Evolutionary conservation across 2,888 invertebrate genomes (phyloP).

Genomic region (Heliconius sara): DNA sequence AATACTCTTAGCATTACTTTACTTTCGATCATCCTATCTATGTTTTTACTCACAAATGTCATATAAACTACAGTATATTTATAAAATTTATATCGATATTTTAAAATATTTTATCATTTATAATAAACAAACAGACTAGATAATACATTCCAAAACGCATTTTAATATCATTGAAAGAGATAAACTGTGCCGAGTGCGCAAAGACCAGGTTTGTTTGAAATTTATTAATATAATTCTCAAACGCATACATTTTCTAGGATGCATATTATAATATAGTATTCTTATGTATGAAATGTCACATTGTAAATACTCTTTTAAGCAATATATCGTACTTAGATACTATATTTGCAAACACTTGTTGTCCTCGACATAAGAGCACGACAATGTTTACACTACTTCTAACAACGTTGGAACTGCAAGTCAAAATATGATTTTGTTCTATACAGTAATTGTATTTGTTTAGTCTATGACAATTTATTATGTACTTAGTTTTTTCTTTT

Average conservation of each 20-base stretch:
- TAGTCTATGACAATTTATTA: not conserved
- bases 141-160: not conserved
- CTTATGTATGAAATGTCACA: constrained; percentile 50
- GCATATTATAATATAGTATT: constrained; percentile 31
- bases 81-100: too few species aligned
- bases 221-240: not conserved
- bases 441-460: not conserved
- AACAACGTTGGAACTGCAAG: constrained; percentile 57
- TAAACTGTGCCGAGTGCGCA: not conserved
- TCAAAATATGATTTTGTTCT: constrained; percentile 26
- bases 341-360: constrained; percentile 59
- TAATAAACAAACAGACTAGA: not conserved
- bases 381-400: constrained; percentile 60
- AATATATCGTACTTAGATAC: constrained; percentile 49
- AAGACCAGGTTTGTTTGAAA: constrained; percentile 2
- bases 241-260: constrained; percentile 29
- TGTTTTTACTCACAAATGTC: too few species aligned
- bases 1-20: not conserved
- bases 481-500: not conserved
- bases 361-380: constrained; percentile 51
- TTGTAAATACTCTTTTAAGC: constrained; percentile 65
- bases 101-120: not conserved
- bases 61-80: too few species aligned
- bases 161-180: constrained; percentile 4
- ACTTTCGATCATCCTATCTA: too few species aligned